Evolutionary conservation across 2,888 invertebrate genomes (phyloP), one percentile per base, ranked within the genome.

Genomic region (Hirtodrosophila cameraria): DNA sequence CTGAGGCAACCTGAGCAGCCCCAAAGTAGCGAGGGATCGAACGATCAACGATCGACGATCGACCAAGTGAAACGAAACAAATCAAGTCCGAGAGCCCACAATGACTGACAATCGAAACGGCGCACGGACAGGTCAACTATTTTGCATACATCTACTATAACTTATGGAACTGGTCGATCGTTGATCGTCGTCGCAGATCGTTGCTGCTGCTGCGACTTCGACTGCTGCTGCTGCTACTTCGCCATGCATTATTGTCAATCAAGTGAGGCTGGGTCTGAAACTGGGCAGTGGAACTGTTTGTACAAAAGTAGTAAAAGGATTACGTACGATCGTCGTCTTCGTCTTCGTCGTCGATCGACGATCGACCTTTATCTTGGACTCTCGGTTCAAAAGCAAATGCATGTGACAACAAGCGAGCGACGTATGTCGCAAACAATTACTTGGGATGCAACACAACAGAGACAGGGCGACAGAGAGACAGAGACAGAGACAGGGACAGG

Each of bases 61-160:
- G 79, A 57, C 85, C 81, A 82, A 82, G 86, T 82, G 82, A 82
- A 82, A 86, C 82, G 82, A 82, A 82, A 86, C 86, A 86, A 82
- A 82, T 82, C 83, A 86, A 83, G 83, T 84, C 86, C 59, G 69
- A 75, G 69, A 75, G 73, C 69, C 69, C 78, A 75, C 84, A 83
- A 76, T 84, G 86, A 83, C 86, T 83, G 87, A 88, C 80, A 80
- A 80, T 85, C 79, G 80, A 72, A n/a, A 78, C 79, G 82, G 71
- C 75, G 79, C 79, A 82, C 72, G 86, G 89, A 86, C 87, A 88
- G 88, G 88, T 89, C 89, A 89, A 89, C 89, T 88, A 89, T 88
- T 89, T 89, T 89, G 88, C 88, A 89, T 89, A 89, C 82, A 80
- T 85, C 85, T 75, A 78, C 80, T 80, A 85, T 85, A 80, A 88